These are phyloP conservation scores for Odontophorus gujanensis DNA, from an alignment of 2,113 vertebrate genomes.

Conservation along the genomic window DNA sequence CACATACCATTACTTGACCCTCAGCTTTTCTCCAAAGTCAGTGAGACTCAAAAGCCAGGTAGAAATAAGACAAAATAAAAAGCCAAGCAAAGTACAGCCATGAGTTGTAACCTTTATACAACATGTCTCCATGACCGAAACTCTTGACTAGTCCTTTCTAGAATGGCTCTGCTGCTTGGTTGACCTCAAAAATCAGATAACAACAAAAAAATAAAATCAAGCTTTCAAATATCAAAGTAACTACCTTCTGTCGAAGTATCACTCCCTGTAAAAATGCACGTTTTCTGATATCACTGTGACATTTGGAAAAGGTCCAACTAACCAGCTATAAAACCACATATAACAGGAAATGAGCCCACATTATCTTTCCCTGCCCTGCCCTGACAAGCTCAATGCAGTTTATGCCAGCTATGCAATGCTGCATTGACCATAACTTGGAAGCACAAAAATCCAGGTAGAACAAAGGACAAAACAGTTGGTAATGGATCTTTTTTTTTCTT, in stretches of 20 bases:
- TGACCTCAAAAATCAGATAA: constrained; percentile 63
- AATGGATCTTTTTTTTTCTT: background rate
- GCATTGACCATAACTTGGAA: constrained; percentile 18
- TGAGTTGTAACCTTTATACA: constrained; percentile 9
- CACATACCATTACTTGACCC: background rate
- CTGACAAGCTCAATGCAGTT: constrained; percentile 46
- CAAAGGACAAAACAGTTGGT: constrained; percentile 7
- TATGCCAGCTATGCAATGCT: background rate
- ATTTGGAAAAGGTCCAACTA: constrained; percentile 17
- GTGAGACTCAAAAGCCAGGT: background rate
- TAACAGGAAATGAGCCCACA: constrained; percentile 48
- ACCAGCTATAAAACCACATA: constrained; percentile 46
- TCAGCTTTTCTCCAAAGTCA: background rate
- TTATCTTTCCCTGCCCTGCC: constrained; percentile 40
- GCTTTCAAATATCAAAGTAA: constrained; percentile 22
- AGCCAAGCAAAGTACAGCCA: background rate
- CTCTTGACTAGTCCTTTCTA: background rate
- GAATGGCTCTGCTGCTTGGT: constrained; percentile 35
- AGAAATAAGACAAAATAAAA: background rate
- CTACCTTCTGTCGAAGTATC: background rate
- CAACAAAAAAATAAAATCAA: background rate
- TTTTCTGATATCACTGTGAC: constrained; percentile 6
- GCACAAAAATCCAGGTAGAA: constrained; percentile 18
- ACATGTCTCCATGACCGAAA: constrained; percentile 7
- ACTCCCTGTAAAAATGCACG: background rate